These are phyloP conservation scores for Daphoenositta chrysoptera DNA, from an alignment of 2,113 vertebrate species.

Conservation along the genomic window DNA sequence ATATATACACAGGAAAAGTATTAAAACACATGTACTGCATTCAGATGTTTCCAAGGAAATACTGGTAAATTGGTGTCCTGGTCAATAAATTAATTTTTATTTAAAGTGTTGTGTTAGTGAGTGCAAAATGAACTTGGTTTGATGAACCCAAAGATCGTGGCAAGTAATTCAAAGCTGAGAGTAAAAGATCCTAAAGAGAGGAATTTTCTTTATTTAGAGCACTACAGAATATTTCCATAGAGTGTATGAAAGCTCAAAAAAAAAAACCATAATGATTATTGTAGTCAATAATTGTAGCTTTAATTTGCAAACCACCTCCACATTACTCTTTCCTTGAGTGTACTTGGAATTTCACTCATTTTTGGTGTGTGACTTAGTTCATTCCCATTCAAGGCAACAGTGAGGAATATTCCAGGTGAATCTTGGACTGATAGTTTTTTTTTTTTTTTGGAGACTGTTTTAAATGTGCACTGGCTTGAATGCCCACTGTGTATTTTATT, in stretches of 20 bases:
- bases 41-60: neutral
- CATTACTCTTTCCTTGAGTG: neutral
- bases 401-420: neutral
- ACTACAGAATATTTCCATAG: neutral
- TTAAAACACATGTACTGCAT: neutral
- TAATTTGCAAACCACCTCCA: neutral
- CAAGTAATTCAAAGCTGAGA: neutral
- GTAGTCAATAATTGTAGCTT: neutral
- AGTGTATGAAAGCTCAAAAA: neutral
- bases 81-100: neutral
- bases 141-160: rapidly evolving
- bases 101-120: neutral
- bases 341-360: neutral
- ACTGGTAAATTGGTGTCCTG: neutral
- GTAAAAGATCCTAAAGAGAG: neutral
- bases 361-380: neutral
- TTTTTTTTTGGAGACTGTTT: neutral
- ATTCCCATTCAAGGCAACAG: neutral
- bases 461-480: neutral
- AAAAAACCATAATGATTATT: neutral
- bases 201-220: neutral
- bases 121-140: neutral
- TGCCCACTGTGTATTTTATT: neutral
- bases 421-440: neutral
- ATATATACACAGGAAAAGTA: neutral